These are phyloP conservation scores for Riparia riparia DNA, from an alignment of 2,113 vertebrate species.

Conservation along the genomic window DNA sequence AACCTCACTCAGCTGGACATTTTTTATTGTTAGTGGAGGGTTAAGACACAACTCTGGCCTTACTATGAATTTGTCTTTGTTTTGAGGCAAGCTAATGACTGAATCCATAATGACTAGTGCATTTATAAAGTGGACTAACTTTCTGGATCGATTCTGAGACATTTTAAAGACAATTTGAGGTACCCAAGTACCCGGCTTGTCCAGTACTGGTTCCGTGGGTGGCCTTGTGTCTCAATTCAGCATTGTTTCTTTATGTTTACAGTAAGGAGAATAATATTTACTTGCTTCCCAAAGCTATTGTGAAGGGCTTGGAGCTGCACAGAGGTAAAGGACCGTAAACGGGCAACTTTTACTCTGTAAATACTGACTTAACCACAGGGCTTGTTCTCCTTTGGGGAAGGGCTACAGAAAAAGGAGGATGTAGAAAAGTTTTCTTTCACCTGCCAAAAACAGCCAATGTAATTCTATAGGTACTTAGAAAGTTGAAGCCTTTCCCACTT, in stretches of 20 bases:
- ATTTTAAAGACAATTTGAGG: not conserved
- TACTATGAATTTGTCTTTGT: not conserved
- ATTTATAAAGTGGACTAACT: not conserved
- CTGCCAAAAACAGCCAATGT: not conserved
- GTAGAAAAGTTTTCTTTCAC: not conserved
- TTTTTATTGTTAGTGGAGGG: not conserved
- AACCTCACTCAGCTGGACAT: not conserved
- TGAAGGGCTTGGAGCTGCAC: not conserved
- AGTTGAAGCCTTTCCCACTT: not conserved
- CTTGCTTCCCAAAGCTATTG: constrained; percentile 6
- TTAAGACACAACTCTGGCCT: not conserved
- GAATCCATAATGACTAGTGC: not conserved
- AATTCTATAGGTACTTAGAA: not conserved
- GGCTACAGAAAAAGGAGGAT: not conserved
- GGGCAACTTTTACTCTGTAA: not conserved
- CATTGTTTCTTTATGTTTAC: not conserved
- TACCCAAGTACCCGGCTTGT: not conserved
- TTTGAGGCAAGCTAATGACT: not conserved
- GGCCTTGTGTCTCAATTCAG: not conserved
- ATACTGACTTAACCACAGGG: not conserved
- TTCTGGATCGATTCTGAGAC: not conserved
- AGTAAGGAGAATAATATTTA: not conserved
- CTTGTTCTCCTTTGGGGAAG: not conserved
- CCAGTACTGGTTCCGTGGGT: not conserved
- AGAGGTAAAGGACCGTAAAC: not conserved